These are phyloP conservation scores for Drosophila pegasa DNA, from an alignment of 2,888 invertebrate genomes.

Conservation along the genomic window DNA sequence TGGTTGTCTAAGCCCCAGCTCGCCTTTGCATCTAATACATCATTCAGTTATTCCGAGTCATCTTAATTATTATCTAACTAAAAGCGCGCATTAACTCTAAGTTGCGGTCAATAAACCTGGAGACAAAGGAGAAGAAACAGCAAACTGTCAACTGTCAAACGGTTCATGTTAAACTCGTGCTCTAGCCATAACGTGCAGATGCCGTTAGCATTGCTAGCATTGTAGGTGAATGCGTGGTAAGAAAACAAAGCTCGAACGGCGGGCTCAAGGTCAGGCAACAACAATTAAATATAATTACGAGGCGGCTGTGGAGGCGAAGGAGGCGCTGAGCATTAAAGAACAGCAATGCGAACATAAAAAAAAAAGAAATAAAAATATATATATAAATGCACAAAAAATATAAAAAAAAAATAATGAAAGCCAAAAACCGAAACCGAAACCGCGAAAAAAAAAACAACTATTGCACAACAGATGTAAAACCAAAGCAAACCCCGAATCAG, in stretches of 20 bases:
- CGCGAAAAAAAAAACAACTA: slow-evolving; percentile 39
- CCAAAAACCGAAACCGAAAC: slow-evolving; percentile 80
- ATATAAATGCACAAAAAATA: slow-evolving; percentile 21
- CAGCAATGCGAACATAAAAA: slow-evolving; percentile 22
- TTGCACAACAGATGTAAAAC: slow-evolving; percentile 69
- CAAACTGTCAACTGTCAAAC: slow-evolving; percentile 49
- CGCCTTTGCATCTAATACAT: neutral
- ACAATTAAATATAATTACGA: slow-evolving; percentile 77
- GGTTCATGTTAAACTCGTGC: slow-evolving; percentile 43
- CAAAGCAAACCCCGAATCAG: slow-evolving; percentile 26
- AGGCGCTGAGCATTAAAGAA: slow-evolving; percentile 56
- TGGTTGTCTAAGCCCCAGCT: too few species aligned
- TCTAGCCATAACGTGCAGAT: slow-evolving; percentile 37
- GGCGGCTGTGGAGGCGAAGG: neutral
- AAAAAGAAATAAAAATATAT: slow-evolving; percentile 21
- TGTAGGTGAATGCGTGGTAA: slow-evolving; percentile 43
- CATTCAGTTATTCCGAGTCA: neutral
- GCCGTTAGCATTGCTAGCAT: slow-evolving; percentile 44
- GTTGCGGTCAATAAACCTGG: slow-evolving; percentile 55
- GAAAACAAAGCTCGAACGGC: slow-evolving; percentile 44
- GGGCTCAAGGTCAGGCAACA: slow-evolving; percentile 75
- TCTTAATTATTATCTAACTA: neutral
- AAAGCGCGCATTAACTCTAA: slow-evolving; percentile 15
- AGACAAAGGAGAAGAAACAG: neutral
- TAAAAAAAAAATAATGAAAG: slow-evolving; percentile 72